phyloP scores from a whole-genome alignment of 2,888 invertebrate species.

The Stenichneumon culpator region DNA sequence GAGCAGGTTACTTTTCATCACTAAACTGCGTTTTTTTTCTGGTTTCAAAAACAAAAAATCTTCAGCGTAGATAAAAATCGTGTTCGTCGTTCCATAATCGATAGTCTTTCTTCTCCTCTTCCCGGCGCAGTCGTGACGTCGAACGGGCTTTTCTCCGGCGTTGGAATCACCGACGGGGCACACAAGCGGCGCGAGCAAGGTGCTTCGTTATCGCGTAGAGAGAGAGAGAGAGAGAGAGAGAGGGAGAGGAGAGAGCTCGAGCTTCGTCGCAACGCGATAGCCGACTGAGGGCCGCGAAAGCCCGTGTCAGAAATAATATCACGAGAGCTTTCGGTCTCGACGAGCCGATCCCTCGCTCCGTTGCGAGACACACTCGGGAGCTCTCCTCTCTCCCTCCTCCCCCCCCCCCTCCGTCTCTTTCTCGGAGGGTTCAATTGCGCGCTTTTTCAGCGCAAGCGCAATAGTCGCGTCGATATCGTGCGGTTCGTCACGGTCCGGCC shows the following conservation, averaged over 20 bases:
- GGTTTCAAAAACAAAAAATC: no score
- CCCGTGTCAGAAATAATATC: background rate
- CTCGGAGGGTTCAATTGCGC: slow-evolving; percentile 76
- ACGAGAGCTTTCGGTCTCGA: slow-evolving; percentile 1
- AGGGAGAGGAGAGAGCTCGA: slow-evolving; percentile 4
- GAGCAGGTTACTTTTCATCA: no score
- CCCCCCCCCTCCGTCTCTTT: slow-evolving; percentile 5
- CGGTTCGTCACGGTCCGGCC: slow-evolving; percentile 21
- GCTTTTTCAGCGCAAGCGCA: slow-evolving; percentile 83
- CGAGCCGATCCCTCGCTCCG: slow-evolving; percentile 52
- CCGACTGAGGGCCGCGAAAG: slow-evolving; percentile 23
- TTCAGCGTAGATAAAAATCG: background rate
- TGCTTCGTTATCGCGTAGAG: slow-evolving; percentile 11
- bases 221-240: background rate
- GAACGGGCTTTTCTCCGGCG: slow-evolving; percentile 48
- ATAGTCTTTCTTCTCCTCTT: slow-evolving; percentile 45
- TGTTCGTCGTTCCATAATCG: slow-evolving; percentile 8
- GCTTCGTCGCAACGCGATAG: slow-evolving; percentile 21
- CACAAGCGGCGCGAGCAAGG: background rate
- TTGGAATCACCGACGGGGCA: slow-evolving; percentile 57
- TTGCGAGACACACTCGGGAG: slow-evolving; percentile 56
- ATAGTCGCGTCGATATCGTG: slow-evolving; percentile 72
- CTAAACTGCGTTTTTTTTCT: no score
- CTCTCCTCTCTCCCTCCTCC: slow-evolving; percentile 42
- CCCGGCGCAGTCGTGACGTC: slow-evolving; percentile 47